Percentiles rank a stretch among this genome's conserved stretches.
These are phyloP conservation scores for Hemistola chrysoprasaria DNA, from an alignment of 2,888 invertebrate species.

Conservation along the genomic window DNA sequence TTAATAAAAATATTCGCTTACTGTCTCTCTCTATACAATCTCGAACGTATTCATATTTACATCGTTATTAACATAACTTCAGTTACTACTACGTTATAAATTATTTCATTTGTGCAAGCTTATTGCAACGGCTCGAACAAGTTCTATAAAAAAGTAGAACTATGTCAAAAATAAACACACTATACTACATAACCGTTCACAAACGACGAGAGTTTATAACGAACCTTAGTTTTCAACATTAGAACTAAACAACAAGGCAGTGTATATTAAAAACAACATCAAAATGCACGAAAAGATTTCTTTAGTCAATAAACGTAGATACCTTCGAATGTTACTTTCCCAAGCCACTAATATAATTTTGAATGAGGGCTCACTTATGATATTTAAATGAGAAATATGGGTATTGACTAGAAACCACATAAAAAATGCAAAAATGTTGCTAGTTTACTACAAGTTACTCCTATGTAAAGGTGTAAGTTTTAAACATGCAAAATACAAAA, in stretches of 20 bases:
- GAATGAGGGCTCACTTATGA: too few relatives aligned
- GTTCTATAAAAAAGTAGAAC: conserved; percentile 25
- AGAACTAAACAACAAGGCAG: conserved; percentile 44
- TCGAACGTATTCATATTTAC: conserved; percentile 64
- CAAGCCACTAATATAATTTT: not conserved
- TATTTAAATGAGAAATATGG: not conserved
- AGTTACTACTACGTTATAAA: conserved; percentile 21
- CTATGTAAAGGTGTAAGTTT: conserved; percentile 7
- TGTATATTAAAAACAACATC: conserved; percentile 40
- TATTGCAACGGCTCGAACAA: conserved; percentile 15
- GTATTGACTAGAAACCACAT: conserved; percentile 9
- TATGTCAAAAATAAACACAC: conserved; percentile 13
- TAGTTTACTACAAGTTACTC: conserved; percentile 26
- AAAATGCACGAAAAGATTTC: conserved; percentile 32
- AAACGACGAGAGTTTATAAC: conserved; percentile 18
- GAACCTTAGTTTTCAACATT: conserved; percentile 23
- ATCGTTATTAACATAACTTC: conserved; percentile 54
- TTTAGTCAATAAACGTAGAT: conserved; percentile 16
- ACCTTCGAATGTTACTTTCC: conserved; percentile 11
- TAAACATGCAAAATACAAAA: conserved; percentile 14
- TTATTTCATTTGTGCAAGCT: conserved; percentile 43
- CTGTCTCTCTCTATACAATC: conserved; percentile 67
- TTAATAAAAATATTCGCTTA: conserved; percentile 68
- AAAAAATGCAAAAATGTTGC: conserved; percentile 28
- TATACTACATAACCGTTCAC: conserved; percentile 14